These are phyloP conservation scores for Dexiosoma caninum DNA, from an alignment of 2,888 invertebrate genomes.

Conservation along the genomic window DNA sequence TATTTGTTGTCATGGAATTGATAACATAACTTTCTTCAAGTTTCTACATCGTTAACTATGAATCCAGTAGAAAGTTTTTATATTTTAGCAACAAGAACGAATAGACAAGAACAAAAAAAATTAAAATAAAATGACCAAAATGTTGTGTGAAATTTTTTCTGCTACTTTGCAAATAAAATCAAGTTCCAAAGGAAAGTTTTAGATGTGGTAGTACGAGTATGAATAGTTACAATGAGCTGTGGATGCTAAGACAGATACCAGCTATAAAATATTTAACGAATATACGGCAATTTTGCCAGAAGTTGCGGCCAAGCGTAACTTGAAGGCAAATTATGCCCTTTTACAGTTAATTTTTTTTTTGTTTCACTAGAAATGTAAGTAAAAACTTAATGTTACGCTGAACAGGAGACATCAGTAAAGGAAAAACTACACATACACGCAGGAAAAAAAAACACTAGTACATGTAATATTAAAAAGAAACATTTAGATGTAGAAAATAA, in stretches of 20 bases:
- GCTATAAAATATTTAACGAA: constrained; percentile 52
- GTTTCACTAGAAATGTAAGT: background rate
- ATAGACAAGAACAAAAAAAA: background rate
- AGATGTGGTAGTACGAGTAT: background rate
- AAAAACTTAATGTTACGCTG: constrained; percentile 29
- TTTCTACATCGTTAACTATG: constrained; percentile 77
- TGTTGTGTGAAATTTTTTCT: constrained; percentile 19
- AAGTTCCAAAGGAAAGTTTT: constrained; percentile 12
- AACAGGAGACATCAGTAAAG: background rate
- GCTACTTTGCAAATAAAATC: constrained; percentile 44
- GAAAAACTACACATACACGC: background rate
- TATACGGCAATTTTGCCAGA: background rate
- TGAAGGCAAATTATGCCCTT: constrained; percentile 69
- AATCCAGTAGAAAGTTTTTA: constrained; percentile 75
- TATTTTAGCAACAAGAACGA: constrained; percentile 65
- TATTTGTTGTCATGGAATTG: constrained; percentile 76
- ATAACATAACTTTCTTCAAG: constrained; percentile 77
- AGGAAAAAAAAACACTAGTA: background rate
- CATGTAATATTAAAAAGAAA: background rate
- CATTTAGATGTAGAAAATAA: no score
- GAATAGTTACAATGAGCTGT: background rate
- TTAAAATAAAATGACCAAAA: background rate
- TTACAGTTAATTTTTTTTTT: background rate
- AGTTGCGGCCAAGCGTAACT: constrained; percentile 57
- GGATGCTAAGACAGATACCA: constrained; percentile 4